phyloP scores from a whole-genome alignment of 2,888 invertebrate genomes.

The Parasteatoda lunata region DNA sequence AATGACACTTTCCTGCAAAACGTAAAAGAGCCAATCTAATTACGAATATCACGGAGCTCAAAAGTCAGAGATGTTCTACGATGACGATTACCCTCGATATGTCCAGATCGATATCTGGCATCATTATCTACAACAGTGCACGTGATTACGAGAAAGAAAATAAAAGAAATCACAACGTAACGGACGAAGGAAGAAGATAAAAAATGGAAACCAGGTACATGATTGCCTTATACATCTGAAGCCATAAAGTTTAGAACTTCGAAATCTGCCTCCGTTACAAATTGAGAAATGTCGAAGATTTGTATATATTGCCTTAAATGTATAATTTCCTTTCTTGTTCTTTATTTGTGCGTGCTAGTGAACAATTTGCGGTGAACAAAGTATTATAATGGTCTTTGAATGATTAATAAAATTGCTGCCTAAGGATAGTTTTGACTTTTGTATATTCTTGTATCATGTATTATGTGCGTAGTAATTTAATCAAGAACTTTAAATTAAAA shows the following conservation, averaged over 20 bases:
- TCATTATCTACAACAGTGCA: slow-evolving; percentile 38
- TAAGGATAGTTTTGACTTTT: too few species aligned
- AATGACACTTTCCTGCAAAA: background rate
- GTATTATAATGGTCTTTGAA: too few species aligned
- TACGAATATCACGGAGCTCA: background rate
- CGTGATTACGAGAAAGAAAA: slow-evolving; percentile 28
- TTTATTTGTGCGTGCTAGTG: too few species aligned
- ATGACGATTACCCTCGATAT: slow-evolving; percentile 25
- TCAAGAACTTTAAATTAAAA: too few species aligned
- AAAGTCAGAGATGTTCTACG: slow-evolving; percentile 5
- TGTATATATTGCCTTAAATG: background rate
- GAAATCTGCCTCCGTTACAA: background rate
- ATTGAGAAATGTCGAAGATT: background rate
- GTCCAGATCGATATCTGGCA: slow-evolving; percentile 42
- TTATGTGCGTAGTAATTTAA: too few species aligned
- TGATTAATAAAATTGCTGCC: too few species aligned
- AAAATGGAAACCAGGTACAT: slow-evolving; percentile 17
- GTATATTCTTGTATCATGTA: too few species aligned
- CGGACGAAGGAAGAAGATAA: slow-evolving; percentile 3
- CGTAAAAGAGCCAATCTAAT: slow-evolving; percentile 1
- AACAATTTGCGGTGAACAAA: too few species aligned
- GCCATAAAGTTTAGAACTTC: slow-evolving; percentile 8
- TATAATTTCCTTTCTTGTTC: too few species aligned
- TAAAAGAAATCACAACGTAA: background rate
- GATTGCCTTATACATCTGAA: slow-evolving; percentile 20